phyloP scores from a whole-genome alignment of 2,797 vertebrate genomes.

The Scolopax rusticola region DNA sequence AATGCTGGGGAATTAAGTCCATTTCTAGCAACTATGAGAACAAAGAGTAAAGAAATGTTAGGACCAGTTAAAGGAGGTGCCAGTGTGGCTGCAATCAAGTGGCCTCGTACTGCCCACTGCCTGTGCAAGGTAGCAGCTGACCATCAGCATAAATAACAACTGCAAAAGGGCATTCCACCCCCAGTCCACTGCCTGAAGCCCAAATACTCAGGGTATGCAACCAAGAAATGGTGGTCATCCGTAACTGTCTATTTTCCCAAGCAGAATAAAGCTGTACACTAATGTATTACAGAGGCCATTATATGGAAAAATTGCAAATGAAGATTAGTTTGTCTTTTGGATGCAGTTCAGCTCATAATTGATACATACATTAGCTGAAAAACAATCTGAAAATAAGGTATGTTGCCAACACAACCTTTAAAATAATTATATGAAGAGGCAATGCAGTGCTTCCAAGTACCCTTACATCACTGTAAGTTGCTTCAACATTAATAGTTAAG shows the following conservation, averaged over 20 bases:
- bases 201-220: neutral
- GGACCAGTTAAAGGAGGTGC: neutral
- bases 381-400: slow-evolving; percentile 20
- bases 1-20: neutral
- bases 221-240: neutral
- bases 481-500: neutral
- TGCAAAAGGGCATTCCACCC: neutral
- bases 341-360: neutral
- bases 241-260: neutral
- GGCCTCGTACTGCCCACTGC: neutral
- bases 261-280: neutral
- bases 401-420: neutral
- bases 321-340: neutral
- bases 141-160: neutral
- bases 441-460: slow-evolving; percentile 20
- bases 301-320: neutral
- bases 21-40: neutral
- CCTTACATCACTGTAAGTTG: neutral
- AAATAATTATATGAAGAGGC: slow-evolving; percentile 32
- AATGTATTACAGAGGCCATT: neutral
- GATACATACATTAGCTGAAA: neutral
- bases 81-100: rapidly evolving
- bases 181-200: neutral
- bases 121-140: neutral
- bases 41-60: neutral